Percentiles rank a stretch among this genome's conserved stretches.
These are phyloP conservation scores for Eolophus roseicapilla DNA, from an alignment of 2,113 vertebrate species.

Conservation along the genomic window DNA sequence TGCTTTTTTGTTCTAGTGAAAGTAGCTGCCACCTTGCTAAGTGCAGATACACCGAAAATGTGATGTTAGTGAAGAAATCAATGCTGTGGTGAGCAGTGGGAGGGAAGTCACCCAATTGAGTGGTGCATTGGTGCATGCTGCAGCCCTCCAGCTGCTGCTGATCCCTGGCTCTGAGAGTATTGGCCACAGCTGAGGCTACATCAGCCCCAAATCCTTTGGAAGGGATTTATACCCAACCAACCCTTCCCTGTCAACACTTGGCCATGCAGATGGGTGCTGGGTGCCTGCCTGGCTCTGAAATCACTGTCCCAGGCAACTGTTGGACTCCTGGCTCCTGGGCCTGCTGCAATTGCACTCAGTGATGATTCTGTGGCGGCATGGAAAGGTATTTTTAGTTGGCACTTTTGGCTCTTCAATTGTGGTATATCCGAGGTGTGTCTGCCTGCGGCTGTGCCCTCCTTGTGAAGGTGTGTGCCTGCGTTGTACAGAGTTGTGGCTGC, in stretches of 20 bases:
- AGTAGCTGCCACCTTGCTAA: not conserved
- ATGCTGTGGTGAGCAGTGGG: not conserved
- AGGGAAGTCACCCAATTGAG: not conserved
- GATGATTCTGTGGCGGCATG: rapidly evolving
- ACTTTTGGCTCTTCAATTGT: rapidly evolving
- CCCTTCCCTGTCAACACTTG: not conserved
- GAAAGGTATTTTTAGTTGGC: not conserved
- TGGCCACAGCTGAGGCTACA: not conserved
- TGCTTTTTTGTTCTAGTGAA: not conserved
- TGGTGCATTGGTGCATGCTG: rapidly evolving
- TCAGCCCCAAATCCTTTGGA: not conserved
- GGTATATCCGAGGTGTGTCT: rapidly evolving
- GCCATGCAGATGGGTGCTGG: not conserved
- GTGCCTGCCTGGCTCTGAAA: not conserved
- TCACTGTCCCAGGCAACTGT: not conserved
- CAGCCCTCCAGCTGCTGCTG: not conserved
- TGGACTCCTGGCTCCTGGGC: not conserved
- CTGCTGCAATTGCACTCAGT: rapidly evolving
- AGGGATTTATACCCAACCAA: not conserved
- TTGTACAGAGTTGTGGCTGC: not conserved
- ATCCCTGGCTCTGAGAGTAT: not conserved
- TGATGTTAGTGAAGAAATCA: not conserved
- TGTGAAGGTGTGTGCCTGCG: rapidly evolving
- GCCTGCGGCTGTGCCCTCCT: not conserved
- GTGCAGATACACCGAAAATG: not conserved